Base-by-base conservation (phyloP, 2,888 invertebrate genomes). In the Calameuta pallipes region DNA sequence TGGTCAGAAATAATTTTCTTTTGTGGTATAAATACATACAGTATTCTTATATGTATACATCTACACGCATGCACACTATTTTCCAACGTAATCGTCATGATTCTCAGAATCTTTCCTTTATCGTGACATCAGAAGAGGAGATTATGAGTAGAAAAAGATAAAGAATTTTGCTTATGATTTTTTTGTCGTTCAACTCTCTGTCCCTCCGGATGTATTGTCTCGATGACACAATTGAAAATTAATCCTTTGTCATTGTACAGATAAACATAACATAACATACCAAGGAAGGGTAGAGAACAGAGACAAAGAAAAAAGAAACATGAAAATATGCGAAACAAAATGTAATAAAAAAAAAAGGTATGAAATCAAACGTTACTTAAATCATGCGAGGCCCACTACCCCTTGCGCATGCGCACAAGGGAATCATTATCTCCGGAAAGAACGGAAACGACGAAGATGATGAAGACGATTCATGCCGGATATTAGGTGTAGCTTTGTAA, bases 401-500 rank as follows among this genome's bases (percentile, higher is more conserved):
- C 56, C 23, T 56, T 56, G 56, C 56, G 56, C 56, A 9, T 56
- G 56, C 56, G 56, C 56, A 56, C 56, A 56, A 23, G 56, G 56
- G 56, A 9, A 56, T 56, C 56, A 56, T 56, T 56, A 23, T 56
- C 56, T 56, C 56, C 56, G 76, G 76, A 80, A 76, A 78, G 80
- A 80, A 79, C 56, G 23, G 9, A 56, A 56, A 56, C 56, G 56
- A 56, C 56, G 56, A 56, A 56, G 56, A 56, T 56, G 56, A 56
- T 56, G 56, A 41, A 15, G 41, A 56, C 23, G 56, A 56, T 56
- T 56, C 56, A 56, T 56, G 56, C 79, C 79, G 81, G 82, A 82
- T 82, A 81, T 79, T 87, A 87, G 86, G 86, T 87, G 83, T 88
- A 89, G 88, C 87, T 89, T 89, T 89, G 88, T 89, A 88, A 89